Base-by-base conservation (phyloP, 2,113 vertebrate genomes). In the Aspidoscelis tigris region DNA sequence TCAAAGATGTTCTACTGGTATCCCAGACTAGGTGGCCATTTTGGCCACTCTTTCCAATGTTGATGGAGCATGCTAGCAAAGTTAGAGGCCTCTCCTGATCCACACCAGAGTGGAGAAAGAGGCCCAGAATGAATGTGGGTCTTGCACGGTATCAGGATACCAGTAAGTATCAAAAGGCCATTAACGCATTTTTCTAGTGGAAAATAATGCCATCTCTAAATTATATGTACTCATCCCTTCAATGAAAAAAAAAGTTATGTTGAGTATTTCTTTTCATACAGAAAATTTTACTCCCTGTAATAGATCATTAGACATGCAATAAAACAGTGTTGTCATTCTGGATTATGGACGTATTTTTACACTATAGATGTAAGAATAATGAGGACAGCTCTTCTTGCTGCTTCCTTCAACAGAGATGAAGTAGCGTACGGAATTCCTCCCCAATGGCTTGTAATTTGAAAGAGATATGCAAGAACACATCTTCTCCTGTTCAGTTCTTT, bases 341-440 rank as follows among this genome's bases (percentile, higher is more conserved):
- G 26, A 55, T 33, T 78, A 41, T 64, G 5, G 61, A 76, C 4
- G 21, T 69, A 47, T 58, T 16, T 61, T 61, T 41, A 7, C 47
- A 9, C 18, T 61, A 61, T 8, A 76, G 11, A 22, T 6, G 11
- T 61, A 6, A 47, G 12, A 1, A 2, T 53, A n/a, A 22, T 12
- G 77, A 80, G 7, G 22, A 61, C 44, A 0, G 0, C 69, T 21
- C 64, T 4, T 5, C 14, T 76, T 5, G 53, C 4, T 39, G 3
- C 78, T 53, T 21, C 43, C 0, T 0, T 39, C 10, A 50, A 24
- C 0, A 1, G 3, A 0, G 47, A 65, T 69, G 43, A 58, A 33
- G 24, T 7, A 73, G 12, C 53, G 33, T 33, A 7, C 65, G 9
- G 5, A 58, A 50, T 78, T 44, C 5, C 22, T 10, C 41, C 43